Base-by-base conservation (phyloP, 2,888 invertebrate genomes). In the Zonitis immaculata region DNA sequence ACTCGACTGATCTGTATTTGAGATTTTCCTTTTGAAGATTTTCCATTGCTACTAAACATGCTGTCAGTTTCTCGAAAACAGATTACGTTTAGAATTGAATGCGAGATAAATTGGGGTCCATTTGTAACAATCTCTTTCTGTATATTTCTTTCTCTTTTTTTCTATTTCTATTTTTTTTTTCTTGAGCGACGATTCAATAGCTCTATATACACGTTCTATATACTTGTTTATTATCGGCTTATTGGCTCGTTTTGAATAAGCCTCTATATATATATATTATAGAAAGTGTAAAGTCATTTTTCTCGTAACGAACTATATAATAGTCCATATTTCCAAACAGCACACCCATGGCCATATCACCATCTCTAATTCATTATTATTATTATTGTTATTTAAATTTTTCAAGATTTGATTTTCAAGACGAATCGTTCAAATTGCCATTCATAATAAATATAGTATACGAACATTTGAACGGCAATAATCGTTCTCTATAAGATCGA, bases 31-130 rank as follows among this genome's bases (percentile, higher is more conserved):
- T 16, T 35, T 35, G 16, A 35, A 18, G 35, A 35, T 35, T 35
- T 35, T 35, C 35, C 16, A n/a, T 9, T 14, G 35, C 35, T 35
- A 35, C 35, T 35, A 35, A 35, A 64, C 67, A 63, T 63, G 60
- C 65, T 68, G 69, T 69, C 70, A 69, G 64, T 66, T 68, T 65
- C 65, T 59, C 60, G 64, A 67, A 44, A 70, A 70, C 67, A 66
- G 69, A 69, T 70, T 70, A 68, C 65, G 62, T 64, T 65, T 60
- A 64, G 66, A 64, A 67, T 65, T 68, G 70, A 70, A 69, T 68
- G 62, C 63, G 67, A 70, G 70, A 70, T 69, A 68, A 68, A 70
- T 69, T 64, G 62, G 61, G 50, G 62, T 62, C 62, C 64, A 65
- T 66, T 67, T 67, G 68, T 68, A 65, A 60, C 59, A 61, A 60